A percentile compares a stretch with the other conserved stretches of the same genome.
phyloP scores from a whole-genome alignment of 2,888 invertebrate genomes.

The Bombylius major region DNA sequence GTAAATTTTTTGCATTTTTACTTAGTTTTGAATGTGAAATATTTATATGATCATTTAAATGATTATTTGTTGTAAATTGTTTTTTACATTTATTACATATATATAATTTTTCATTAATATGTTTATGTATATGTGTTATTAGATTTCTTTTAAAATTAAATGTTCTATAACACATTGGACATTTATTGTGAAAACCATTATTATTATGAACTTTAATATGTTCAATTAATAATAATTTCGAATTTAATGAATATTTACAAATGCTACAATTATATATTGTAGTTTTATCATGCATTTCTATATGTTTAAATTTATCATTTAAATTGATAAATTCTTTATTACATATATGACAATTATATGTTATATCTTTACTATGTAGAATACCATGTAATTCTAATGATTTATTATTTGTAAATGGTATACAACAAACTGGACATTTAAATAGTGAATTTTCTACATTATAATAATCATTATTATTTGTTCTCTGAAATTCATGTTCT shows the following conservation, averaged over 20 bases:
- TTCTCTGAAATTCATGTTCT: slow-evolving; percentile 14
- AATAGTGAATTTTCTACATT: not conserved
- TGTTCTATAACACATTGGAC: too few relatives aligned
- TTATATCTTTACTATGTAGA: slow-evolving; percentile 8
- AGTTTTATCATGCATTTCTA: slow-evolving; percentile 10
- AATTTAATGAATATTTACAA: slow-evolving; percentile 9
- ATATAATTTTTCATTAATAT: too few relatives aligned
- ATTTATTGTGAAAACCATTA: not conserved
- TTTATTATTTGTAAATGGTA: slow-evolving; percentile 5
- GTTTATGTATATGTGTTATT: too few relatives aligned
- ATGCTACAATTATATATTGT: slow-evolving; percentile 8
- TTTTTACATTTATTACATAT: too few relatives aligned
- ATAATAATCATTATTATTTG: too few relatives aligned
- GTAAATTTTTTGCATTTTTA: too few relatives aligned
- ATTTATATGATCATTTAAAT: too few relatives aligned
- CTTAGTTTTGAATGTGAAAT: too few relatives aligned
- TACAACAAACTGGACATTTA: slow-evolving; percentile 6
- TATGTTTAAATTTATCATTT: slow-evolving; percentile 8
- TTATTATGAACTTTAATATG: slow-evolving; percentile 11
- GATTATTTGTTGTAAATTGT: too few relatives aligned
- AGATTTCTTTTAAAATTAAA: too few relatives aligned
- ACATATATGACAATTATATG: slow-evolving; percentile 10
- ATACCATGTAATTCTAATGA: slow-evolving; percentile 4
- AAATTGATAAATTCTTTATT: slow-evolving; percentile 10
- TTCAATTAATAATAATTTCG: slow-evolving; percentile 7